Evolutionary conservation across 2,113 vertebrate genomes (phyloP).

Genomic region (Capreolus pygargus): DNA sequence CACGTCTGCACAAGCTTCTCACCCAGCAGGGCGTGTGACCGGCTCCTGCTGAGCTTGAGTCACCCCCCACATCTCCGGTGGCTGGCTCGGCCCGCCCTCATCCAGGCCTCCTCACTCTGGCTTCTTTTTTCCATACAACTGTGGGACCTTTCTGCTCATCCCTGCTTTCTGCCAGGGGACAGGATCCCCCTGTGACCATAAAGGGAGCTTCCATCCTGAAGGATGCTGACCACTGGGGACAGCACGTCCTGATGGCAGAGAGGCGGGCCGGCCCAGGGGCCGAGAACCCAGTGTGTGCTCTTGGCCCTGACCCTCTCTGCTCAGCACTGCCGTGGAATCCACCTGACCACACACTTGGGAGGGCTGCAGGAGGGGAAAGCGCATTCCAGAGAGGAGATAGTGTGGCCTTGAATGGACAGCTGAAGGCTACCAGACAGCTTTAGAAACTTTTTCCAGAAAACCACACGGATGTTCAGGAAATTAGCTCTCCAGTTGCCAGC

Average conservation of each 20-base stretch:
- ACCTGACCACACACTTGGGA: background rate
- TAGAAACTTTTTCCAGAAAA: background rate
- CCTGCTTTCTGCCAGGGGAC: background rate
- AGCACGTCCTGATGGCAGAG: background rate
- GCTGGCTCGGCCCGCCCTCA: background rate
- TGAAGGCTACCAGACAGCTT: background rate
- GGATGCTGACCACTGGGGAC: background rate
- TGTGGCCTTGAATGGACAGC: background rate
- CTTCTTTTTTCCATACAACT: background rate
- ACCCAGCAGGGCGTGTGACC: accelerated
- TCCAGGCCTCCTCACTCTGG: background rate
- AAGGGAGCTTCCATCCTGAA: background rate
- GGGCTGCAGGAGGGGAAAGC: background rate
- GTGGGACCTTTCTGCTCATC: background rate
- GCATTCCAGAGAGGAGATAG: background rate
- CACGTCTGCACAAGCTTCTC: background rate
- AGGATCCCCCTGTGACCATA: background rate
- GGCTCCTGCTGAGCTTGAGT: accelerated
- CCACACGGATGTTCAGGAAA: background rate
- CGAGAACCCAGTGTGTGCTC: background rate
- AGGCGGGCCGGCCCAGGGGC: background rate
- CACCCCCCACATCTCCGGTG: accelerated
- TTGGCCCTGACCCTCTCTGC: background rate
- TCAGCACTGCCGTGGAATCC: accelerated
- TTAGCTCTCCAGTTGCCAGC: background rate